Evolutionary conservation across 2,113 vertebrate species (phyloP).

Genomic region (Perca flavescens): DNA sequence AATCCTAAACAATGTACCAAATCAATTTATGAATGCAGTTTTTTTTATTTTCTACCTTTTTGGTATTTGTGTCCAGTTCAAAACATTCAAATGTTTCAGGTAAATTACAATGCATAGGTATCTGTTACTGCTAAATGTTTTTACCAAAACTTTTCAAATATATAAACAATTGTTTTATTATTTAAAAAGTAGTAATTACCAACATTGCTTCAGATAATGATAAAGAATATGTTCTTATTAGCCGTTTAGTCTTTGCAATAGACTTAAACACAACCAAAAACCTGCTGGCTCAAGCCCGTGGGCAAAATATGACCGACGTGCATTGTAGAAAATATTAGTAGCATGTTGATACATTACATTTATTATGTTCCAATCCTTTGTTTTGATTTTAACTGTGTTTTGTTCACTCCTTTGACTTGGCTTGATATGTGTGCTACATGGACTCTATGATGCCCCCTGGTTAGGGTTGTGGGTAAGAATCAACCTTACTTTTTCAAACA

Average conservation of each 20-base stretch:
- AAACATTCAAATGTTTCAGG: conserved; percentile 26
- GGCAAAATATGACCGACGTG: conserved; percentile 26
- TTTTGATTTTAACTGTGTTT: conserved; percentile 77
- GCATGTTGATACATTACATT: conserved; percentile 48
- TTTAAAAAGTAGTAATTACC: neutral
- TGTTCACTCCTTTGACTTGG: conserved; percentile 75
- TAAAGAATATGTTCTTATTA: neutral
- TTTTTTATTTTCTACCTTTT: conserved; percentile 7
- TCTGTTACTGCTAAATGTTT: neutral
- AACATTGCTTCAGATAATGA: conserved; percentile 1
- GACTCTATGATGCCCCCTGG: conserved; percentile 53
- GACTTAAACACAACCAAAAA: conserved; percentile 30
- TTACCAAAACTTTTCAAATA: neutral
- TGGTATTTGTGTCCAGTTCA: conserved; percentile 48
- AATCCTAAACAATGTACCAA: conserved; percentile 31
- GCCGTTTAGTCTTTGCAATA: conserved; percentile 23
- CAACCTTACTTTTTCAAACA: neutral
- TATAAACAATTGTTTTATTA: neutral
- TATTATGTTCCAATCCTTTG: conserved; percentile 13
- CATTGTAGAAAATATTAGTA: conserved; percentile 5
- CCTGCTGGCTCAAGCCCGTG: conserved; percentile 42
- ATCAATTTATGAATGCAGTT: conserved; percentile 12
- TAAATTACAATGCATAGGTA: conserved; percentile 14
- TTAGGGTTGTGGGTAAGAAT: conserved; percentile 97
- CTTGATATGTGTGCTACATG: conserved; percentile 64